Base-by-base conservation (phyloP, 2,888 invertebrate species). In the Pachymerium ferrugineum region DNA sequence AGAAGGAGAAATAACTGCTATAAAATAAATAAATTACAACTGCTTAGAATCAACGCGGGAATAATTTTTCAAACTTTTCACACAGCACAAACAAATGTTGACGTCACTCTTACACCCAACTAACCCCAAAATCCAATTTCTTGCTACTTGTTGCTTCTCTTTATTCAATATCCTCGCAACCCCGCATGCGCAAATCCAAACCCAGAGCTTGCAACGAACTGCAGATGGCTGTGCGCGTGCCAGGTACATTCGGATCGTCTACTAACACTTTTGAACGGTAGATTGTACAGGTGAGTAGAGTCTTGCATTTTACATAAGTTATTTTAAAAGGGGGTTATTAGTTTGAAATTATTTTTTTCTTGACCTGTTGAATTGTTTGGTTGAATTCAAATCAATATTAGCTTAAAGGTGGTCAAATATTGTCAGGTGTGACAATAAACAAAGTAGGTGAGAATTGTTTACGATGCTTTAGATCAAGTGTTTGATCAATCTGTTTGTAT, bases 131-230 rank as follows among this genome's bases (percentile, higher is more conserved):
- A 47, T 47, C 47, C 47, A 47, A 47, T 47, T 47, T 47, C 47
- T 47, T 47, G 47, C 47, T 47, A 47, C 47, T 47, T 47, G 47
- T 47, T 47, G 47, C 47, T 47, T 47, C 47, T 47, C 47, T 47
- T 47, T 47, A 47, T 47, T 47, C 47, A 47, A 47, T 22, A 47
- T 47, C 47, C 47, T 47, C 47, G 47, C 22, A 22, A 47, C 19
- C 19, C 47, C 47, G 47, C 47, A 47, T 47, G 47, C 47, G 47
- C 47, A 22, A 47, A 47, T 47, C 47, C 47, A 3, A 16, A 22
- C 47, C 22, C 47, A 22, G 16, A 5, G 47, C 47, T 47, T 4
- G 47, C 47, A 47, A 22, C 47, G 47, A 47, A 47, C 47, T 47
- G 47, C 47, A 47, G 47, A 47, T 47, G 47, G 47, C 47, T 22